Evolutionary conservation across 2,888 invertebrate species (phyloP).

Genomic region (Polia nebulosa): DNA sequence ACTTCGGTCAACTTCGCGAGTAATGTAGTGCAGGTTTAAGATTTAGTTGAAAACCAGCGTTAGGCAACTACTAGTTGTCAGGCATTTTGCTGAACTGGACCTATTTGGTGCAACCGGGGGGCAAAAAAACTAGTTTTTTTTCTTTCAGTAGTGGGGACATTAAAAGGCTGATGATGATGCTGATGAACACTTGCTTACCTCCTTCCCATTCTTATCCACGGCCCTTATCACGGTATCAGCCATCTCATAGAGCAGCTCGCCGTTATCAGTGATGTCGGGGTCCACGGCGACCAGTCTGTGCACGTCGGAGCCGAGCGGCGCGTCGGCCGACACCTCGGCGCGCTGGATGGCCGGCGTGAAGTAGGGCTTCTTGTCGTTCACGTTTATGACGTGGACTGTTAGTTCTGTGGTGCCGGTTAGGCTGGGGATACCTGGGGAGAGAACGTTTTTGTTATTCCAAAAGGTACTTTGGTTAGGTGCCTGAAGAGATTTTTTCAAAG

Average conservation of each 20-base stretch:
- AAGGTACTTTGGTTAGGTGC: too few species aligned
- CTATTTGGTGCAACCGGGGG: too few species aligned
- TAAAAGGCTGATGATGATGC: too few species aligned
- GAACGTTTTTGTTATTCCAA: background rate
- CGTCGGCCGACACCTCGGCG: constrained; percentile 95
- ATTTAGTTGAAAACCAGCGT: too few species aligned
- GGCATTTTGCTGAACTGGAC: too few species aligned
- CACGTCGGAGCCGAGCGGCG: constrained; percentile 93
- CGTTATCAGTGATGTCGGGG: constrained; percentile 94
- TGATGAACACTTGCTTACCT: constrained; percentile 89
- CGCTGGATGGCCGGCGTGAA: constrained; percentile 95
- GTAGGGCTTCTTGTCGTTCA: constrained; percentile 96
- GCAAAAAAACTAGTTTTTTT: too few species aligned
- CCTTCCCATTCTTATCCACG: constrained; percentile 95
- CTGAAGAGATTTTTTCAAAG: too few species aligned
- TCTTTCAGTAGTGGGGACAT: too few species aligned
- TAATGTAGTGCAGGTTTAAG: too few species aligned
- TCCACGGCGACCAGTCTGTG: constrained; percentile 94
- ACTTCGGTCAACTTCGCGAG: too few species aligned
- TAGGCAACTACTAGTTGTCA: too few species aligned
- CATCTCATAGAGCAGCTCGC: constrained; percentile 92
- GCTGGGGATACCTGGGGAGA: constrained; percentile 93
- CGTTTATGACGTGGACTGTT: constrained; percentile 95
- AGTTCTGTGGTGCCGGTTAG: constrained; percentile 95
- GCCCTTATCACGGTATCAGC: constrained; percentile 94